Evolutionary conservation across 2,797 vertebrate species (phyloP).

Genomic region (Trachurus trachurus): DNA sequence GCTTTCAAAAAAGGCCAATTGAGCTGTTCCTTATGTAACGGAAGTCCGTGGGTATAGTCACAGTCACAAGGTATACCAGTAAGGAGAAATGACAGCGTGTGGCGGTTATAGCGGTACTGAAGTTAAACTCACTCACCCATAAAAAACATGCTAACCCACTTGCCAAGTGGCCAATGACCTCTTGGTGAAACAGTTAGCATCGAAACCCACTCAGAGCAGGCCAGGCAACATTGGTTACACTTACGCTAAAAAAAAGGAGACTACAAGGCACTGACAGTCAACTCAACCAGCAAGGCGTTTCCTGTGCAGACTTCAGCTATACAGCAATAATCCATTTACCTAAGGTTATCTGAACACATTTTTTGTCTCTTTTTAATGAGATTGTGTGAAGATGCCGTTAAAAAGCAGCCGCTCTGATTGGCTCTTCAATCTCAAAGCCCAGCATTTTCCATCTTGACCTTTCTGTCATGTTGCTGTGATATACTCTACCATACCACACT

Average conservation of each 20-base stretch:
- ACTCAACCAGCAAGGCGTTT: background rate
- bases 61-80: no score
- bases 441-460: background rate
- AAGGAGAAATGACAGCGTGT: no score
- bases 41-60: no score
- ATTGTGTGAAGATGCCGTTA: background rate
- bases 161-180: no score
- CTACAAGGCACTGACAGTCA: background rate
- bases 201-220: no score
- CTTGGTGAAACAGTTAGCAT: no score
- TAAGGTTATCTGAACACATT: background rate
- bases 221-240: no score
- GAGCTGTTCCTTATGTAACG: background rate
- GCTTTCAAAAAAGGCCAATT: background rate
- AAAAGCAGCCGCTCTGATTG: background rate
- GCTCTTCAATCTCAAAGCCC: background rate
- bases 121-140: no score
- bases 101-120: no score
- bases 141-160: no score
- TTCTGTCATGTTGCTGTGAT: constrained; percentile 2
- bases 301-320: background rate
- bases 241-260: no score
- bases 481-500: background rate
- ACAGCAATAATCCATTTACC: no score
- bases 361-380: background rate